phyloP scores from a whole-genome alignment of 2,888 invertebrate species.

The Morinoia aosen region DNA sequence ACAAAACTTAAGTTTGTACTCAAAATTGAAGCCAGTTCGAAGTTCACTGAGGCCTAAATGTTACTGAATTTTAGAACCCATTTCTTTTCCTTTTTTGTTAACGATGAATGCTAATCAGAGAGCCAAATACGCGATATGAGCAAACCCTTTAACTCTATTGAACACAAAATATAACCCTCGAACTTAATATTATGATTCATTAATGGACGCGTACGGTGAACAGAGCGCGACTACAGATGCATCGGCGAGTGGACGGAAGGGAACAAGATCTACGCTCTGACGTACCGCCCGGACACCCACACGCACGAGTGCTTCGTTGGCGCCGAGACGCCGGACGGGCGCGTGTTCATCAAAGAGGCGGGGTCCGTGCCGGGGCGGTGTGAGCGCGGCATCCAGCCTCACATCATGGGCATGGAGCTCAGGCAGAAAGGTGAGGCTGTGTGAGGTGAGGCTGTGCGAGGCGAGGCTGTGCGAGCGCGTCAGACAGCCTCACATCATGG shows the following conservation, averaged over 20 bases:
- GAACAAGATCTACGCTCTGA: conserved; percentile 78
- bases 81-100: too few relatives aligned
- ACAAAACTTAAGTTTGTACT: not conserved
- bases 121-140: too few relatives aligned
- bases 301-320: conserved; percentile 80
- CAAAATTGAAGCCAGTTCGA: not conserved
- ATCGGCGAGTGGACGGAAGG: conserved; percentile 80
- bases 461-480: not conserved
- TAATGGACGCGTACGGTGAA: not conserved
- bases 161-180: too few relatives aligned
- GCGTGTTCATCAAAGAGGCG: conserved; percentile 79
- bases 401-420: conserved; percentile 76
- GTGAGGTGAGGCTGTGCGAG: not conserved
- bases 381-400: conserved; percentile 76
- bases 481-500: not conserved
- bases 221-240: conserved; percentile 79
- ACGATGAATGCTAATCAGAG: too few relatives aligned
- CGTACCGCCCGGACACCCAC: conserved; percentile 77
- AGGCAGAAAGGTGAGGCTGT: conserved; percentile 57
- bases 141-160: too few relatives aligned
- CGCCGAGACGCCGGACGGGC: conserved; percentile 75
- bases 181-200: not conserved
- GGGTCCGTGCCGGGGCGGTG: conserved; percentile 75
- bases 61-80: too few relatives aligned
- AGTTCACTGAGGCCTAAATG: not conserved